These are phyloP conservation scores for Philereme vetulata DNA, from an alignment of 2,888 invertebrate genomes.

Conservation along the genomic window DNA sequence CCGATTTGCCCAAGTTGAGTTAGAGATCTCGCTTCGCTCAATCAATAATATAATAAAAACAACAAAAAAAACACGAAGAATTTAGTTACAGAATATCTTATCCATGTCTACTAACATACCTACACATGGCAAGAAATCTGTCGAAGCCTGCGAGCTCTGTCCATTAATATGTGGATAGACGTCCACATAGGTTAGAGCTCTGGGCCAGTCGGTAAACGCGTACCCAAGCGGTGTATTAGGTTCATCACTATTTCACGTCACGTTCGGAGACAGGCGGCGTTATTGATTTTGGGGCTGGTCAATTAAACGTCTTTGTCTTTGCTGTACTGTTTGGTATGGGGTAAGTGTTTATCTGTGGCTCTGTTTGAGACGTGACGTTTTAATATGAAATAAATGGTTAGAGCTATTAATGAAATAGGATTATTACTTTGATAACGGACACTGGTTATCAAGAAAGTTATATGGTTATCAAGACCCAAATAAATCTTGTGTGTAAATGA, in stretches of 20 bases:
- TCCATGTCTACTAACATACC: too few species aligned
- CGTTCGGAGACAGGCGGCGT: conserved; percentile 50
- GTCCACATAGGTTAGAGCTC: conserved; percentile 9
- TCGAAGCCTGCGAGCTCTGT: background rate
- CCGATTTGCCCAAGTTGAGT: too few species aligned
- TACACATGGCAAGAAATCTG: background rate
- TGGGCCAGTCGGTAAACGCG: background rate
- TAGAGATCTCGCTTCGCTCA: too few species aligned
- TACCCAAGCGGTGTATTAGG: conserved; percentile 3
- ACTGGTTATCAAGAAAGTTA: background rate
- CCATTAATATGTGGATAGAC: conserved; percentile 14
- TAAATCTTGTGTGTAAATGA: too few species aligned
- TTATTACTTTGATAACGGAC: too few species aligned
- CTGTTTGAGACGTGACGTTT: conserved; percentile 10
- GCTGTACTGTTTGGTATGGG: conserved; percentile 28
- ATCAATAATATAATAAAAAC: too few species aligned
- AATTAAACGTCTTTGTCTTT: conserved; percentile 54
- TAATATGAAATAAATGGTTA: too few species aligned
- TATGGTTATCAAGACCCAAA: background rate
- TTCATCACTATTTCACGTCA: conserved; percentile 61
- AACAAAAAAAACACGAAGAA: too few species aligned
- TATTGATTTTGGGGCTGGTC: conserved; percentile 58
- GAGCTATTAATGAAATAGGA: too few species aligned
- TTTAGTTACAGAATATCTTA: too few species aligned
- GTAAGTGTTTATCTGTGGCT: conserved; percentile 19